Percentiles rank a stretch among this genome's conserved stretches.
Conservation (phyloP, 2,113 vertebrate species). For the Psephotus haematonotus region DNA sequence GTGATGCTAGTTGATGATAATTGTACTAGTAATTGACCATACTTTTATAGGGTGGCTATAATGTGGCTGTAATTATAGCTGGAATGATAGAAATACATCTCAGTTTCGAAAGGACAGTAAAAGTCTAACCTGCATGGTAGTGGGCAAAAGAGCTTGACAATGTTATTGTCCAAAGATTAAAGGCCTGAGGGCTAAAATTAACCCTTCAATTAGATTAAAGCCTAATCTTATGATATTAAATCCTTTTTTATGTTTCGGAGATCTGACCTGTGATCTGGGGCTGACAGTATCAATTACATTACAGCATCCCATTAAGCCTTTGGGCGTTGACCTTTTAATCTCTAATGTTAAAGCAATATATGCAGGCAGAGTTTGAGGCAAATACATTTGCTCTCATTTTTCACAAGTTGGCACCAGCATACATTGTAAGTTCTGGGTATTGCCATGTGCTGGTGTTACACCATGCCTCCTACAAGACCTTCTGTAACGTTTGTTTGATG, state of each 20-base stretch:
- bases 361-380: neutral
- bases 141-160: neutral
- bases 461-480: neutral
- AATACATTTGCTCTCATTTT: neutral
- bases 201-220: slow-evolving; percentile 19
- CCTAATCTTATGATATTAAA: slow-evolving; percentile 17
- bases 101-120: neutral
- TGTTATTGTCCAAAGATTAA: slow-evolving; percentile 1
- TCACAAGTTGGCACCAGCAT: neutral
- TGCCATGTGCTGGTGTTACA: neutral
- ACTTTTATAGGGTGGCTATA: neutral
- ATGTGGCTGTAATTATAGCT: slow-evolving; percentile 21
- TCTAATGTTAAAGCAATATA: neutral
- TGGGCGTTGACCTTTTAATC: slow-evolving; percentile 12
- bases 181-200: slow-evolving; percentile 45
- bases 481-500: fast-evolving
- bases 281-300: slow-evolving; percentile 22
- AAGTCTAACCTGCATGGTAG: neutral
- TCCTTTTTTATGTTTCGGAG: slow-evolving; percentile 10
- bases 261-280: neutral
- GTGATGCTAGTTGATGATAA: slow-evolving; percentile 22
- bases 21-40: neutral
- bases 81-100: neutral
- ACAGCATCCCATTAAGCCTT: neutral
- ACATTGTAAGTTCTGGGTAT: neutral